Evolutionary conservation across 2,113 vertebrate species (phyloP), one percentile per base, ranked within the genome.

Genomic region (Ophiodon elongatus): DNA sequence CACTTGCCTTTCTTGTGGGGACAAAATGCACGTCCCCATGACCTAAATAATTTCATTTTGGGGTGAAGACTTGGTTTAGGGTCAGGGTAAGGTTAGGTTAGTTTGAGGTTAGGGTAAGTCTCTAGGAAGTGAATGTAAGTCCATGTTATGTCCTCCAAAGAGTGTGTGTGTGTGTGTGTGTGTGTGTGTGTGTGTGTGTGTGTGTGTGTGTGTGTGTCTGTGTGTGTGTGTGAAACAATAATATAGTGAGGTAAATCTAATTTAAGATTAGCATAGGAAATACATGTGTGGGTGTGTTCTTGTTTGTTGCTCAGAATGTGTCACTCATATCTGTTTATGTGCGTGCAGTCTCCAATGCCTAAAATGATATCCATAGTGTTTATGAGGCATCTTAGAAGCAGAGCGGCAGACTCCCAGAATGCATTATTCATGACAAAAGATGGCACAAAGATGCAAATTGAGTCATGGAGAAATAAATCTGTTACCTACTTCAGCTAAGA

Each of bases 361-460:
- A 41, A 64, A 83, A 63, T 75, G 79, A 84, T 82, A 87, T 69
- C 70, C 23, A 37, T 41, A 33, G 57, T 56, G 41, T 43, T 43
- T 66, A 64, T 64, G 47, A 60, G 64, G 64, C 35, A 59, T 76
- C 50, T 31, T 31, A 79, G 84, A 70, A 43, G 66, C 52, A 76
- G 85, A 90, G 86, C 57, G 41, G 52, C 82, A 72, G 27, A 57
- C 39, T 77, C 68, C 29, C 23, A 76, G 13, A 57, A 89, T 93
- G 80, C 72, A 89, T 92, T 89, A 91, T 92, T 91, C 81, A 85
- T 75, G 6, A 54, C 8, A 73, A 86, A 82, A 80, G 83, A 86
- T 89, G 77, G 72, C 76, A 87, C 80, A 74, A 60, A 83, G 80
- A 84, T 90, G 86, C 79, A 79, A 89, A 90, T 84, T 41, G 54